Conservation (phyloP, 2,797 vertebrate genomes). For the Pangasius djambal region DNA sequence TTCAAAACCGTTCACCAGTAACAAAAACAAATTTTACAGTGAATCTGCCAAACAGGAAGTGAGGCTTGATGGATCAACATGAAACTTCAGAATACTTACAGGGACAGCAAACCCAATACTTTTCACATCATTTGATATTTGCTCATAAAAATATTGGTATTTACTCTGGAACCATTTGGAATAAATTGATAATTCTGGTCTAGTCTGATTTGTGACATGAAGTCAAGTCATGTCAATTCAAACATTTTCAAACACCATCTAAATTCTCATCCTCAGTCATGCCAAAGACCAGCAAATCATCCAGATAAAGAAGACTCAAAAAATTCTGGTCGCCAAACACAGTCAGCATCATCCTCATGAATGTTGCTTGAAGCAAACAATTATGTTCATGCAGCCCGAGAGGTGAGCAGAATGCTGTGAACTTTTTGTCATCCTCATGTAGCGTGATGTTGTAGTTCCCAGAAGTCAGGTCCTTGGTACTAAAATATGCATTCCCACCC, state of each 20-base stretch:
- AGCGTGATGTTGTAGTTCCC: conserved; percentile 19
- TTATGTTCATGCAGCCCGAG: not conserved
- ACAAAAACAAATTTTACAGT: not conserved
- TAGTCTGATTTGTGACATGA: too few relatives aligned
- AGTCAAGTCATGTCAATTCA: too few relatives aligned
- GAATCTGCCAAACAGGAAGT: not conserved
- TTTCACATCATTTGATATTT: not conserved
- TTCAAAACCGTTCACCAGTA: not conserved
- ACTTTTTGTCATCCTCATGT: conserved; percentile 21
- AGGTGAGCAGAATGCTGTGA: conserved; percentile 5
- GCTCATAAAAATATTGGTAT: not conserved
- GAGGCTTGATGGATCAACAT: not conserved
- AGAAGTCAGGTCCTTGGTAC: conserved; percentile 26
- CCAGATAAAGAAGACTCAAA: too few relatives aligned
- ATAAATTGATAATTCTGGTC: too few relatives aligned
- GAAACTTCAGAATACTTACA: not conserved
- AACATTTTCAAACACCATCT: too few relatives aligned
- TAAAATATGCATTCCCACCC: conserved; percentile 8
- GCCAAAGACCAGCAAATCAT: too few relatives aligned
- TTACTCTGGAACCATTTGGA: not conserved
- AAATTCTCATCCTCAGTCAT: too few relatives aligned
- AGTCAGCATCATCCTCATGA: not conserved
- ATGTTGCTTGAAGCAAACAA: not conserved
- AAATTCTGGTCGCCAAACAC: too few relatives aligned
- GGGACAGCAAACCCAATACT: not conserved